Percentiles rank a stretch among this genome's conserved stretches.
Evolutionary conservation across 2,888 invertebrate genomes (phyloP).

Genomic region (Tholera decimalis): DNA sequence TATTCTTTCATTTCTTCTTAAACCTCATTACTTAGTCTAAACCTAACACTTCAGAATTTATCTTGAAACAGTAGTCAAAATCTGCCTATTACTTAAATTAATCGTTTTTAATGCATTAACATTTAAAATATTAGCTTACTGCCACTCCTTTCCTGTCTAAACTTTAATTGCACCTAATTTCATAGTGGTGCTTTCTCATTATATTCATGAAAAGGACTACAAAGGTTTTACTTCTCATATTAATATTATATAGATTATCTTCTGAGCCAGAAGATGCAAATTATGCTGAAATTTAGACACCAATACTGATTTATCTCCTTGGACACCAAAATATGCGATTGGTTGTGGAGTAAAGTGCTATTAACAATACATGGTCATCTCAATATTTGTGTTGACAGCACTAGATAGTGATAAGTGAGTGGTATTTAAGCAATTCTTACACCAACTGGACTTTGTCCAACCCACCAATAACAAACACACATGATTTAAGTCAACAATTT

Average conservation of each 20-base stretch:
- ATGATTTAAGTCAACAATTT: constrained; percentile 74
- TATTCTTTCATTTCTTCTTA: too few relatives aligned
- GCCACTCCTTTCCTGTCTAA: too few relatives aligned
- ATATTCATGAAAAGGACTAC: too few relatives aligned
- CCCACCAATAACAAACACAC: constrained; percentile 38
- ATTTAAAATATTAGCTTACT: too few relatives aligned
- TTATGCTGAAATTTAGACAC: neutral
- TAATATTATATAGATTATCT: neutral
- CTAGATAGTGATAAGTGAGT: constrained; percentile 22
- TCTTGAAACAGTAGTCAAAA: too few relatives aligned
- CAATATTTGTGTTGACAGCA: constrained; percentile 10
- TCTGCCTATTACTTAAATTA: too few relatives aligned
- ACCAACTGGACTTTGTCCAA: constrained; percentile 23
- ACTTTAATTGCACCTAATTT: too few relatives aligned
- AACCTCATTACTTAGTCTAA: too few relatives aligned
- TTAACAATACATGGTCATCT: constrained; percentile 10
- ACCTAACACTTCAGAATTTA: neutral
- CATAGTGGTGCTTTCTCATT: too few relatives aligned
- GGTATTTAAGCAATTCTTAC: constrained; percentile 7
- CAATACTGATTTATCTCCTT: neutral
- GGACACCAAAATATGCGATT: constrained; percentile 9
- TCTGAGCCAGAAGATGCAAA: neutral
- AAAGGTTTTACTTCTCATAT: too few relatives aligned
- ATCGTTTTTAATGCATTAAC: too few relatives aligned
- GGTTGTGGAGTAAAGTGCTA: constrained; percentile 12